Conservation (phyloP, 1,140 invertebrate genomes). For the Drosophila obscura region DNA sequence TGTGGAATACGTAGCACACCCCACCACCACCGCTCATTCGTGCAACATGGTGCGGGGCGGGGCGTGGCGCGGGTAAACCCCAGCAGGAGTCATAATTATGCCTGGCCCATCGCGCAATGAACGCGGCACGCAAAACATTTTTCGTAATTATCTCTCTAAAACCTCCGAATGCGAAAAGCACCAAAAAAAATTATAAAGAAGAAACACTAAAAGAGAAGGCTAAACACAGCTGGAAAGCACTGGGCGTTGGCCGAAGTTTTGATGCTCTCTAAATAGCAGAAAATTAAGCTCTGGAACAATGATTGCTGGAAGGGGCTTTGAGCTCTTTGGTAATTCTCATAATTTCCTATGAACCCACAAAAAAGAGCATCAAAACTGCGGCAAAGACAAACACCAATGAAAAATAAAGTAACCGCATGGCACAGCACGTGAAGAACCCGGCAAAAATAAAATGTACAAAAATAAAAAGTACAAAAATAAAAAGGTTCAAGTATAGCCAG, state of each 20-base stretch:
- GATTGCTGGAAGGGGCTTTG: no score
- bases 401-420: conserved; percentile 57
- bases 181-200: conserved; percentile 39
- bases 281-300: not conserved
- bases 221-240: not conserved
- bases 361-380: conserved; percentile 12
- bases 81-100: conserved; percentile 67
- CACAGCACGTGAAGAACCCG: conserved; percentile 47
- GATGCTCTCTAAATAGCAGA: conserved; percentile 1
- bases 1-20: conserved; percentile 9
- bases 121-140: conserved; percentile 73
- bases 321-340: no score
- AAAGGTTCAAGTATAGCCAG: not conserved
- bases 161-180: conserved; percentile 46
- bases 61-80: conserved; percentile 3
- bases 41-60: no score
- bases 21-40: not conserved
- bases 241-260: no score
- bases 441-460: conserved; percentile 28
- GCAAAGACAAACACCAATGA: conserved; percentile 1
- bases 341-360: no score
- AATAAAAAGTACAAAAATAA: conserved; percentile 25
- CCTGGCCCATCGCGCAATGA: conserved; percentile 56
- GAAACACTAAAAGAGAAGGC: conserved; percentile 32
- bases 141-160: conserved; percentile 79